phyloP scores from a whole-genome alignment of 1,140 invertebrate species.

The Ceratina calcarata region DNA sequence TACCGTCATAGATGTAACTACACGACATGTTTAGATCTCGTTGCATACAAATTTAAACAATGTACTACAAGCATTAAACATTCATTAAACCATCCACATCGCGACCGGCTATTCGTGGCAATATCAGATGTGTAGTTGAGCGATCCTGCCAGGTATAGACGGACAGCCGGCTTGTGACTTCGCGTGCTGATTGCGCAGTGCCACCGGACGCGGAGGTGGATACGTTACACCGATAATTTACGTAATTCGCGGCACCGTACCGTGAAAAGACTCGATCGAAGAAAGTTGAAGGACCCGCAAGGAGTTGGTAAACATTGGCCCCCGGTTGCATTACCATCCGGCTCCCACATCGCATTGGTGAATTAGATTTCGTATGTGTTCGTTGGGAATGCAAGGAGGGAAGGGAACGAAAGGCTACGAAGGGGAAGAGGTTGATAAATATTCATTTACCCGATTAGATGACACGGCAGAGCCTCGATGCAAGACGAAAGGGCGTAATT shows the following conservation, averaged over 20 bases:
- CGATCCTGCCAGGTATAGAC: constrained; percentile 9
- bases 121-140: no score
- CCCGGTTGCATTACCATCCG: neutral
- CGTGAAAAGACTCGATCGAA: constrained; percentile 8
- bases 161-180: constrained; percentile 2
- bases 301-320: constrained; percentile 35
- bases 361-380: constrained; percentile 34
- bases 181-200: neutral
- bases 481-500: constrained; percentile 33
- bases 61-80: no score
- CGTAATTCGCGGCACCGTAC: constrained; percentile 45
- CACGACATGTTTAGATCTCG: neutral
- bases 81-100: no score
- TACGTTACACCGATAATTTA: constrained; percentile 50
- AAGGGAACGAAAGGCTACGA: neutral
- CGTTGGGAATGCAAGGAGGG: neutral
- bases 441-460: constrained; percentile 34
- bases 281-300: constrained; percentile 40
- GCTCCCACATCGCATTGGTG: no score
- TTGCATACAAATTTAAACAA: no score
- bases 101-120: no score
- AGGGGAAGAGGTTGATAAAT: constrained; percentile 33
- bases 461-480: neutral
- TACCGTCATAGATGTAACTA: neutral
- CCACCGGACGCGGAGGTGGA: neutral